Evolutionary conservation across 2,888 invertebrate species (phyloP).

Genomic region (Calephelis perditalis): DNA sequence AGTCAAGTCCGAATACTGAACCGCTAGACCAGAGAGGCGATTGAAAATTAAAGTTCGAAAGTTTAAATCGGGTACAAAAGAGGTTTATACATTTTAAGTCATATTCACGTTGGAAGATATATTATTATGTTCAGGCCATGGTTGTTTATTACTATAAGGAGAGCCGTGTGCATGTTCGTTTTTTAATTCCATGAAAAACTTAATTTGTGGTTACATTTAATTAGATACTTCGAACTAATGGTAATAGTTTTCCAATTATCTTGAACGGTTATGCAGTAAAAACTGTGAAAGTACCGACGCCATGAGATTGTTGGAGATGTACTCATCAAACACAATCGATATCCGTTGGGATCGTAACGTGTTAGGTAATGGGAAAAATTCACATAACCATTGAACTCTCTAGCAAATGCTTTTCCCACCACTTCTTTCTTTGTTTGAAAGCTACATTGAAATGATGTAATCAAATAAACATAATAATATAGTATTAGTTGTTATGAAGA

Average conservation of each 20-base stretch:
- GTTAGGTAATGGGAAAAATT: slow-evolving; percentile 63
- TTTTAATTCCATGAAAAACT: too few species aligned
- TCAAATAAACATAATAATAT: neutral
- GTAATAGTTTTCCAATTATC: slow-evolving; percentile 7
- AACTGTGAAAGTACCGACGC: slow-evolving; percentile 49
- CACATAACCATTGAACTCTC: slow-evolving; percentile 52
- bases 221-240: neutral
- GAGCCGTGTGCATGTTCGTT: too few species aligned
- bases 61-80: too few species aligned
- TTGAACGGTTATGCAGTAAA: slow-evolving; percentile 40
- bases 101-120: too few species aligned
- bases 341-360: slow-evolving; percentile 61
- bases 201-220: too few species aligned
- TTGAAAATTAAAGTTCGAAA: too few species aligned
- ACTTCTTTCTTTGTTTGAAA: slow-evolving; percentile 50
- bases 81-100: too few species aligned
- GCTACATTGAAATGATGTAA: slow-evolving; percentile 29
- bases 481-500: neutral
- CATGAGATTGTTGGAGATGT: slow-evolving; percentile 47
- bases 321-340: slow-evolving; percentile 58
- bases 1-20: too few species aligned
- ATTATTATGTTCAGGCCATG: too few species aligned
- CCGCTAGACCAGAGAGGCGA: too few species aligned
- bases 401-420: slow-evolving; percentile 53
- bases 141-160: too few species aligned